Percentiles rank a stretch among this genome's conserved stretches.
Conservation (phyloP, 2,797 vertebrate species). For the Furcifer pardalis region DNA sequence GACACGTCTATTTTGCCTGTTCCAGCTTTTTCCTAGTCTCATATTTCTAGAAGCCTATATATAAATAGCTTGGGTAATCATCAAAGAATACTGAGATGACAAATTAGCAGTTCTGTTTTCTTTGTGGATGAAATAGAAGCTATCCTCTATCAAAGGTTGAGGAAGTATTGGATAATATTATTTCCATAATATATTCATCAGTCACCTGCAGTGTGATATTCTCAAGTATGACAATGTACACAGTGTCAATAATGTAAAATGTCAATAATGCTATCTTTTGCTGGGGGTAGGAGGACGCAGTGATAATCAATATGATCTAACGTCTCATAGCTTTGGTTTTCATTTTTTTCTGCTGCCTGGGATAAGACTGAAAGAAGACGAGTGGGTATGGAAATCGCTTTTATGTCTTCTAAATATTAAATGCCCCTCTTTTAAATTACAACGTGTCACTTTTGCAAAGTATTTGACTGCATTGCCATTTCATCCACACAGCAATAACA, state of each 20-base stretch:
- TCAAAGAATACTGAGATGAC: background rate
- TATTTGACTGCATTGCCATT: background rate
- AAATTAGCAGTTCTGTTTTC: background rate
- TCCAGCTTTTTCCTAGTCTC: too few species aligned
- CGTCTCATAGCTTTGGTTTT: background rate
- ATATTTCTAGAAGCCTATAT: background rate
- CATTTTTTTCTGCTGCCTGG: slow-evolving; percentile 21
- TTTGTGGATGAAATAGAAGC: background rate
- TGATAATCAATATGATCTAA: slow-evolving; percentile 8
- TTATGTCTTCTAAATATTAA: slow-evolving; percentile 24
- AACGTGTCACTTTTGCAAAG: slow-evolving; percentile 10
- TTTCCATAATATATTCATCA: slow-evolving; percentile 10
- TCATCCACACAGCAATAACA: slow-evolving; percentile 16
- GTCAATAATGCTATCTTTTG: background rate
- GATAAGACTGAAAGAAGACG: background rate
- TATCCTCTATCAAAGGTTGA: background rate
- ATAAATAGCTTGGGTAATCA: background rate
- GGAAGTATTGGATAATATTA: background rate
- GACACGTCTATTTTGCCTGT: too few species aligned
- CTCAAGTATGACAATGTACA: background rate
- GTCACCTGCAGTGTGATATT: accelerated
- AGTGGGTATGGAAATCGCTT: accelerated
- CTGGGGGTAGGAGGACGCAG: background rate
- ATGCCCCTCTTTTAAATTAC: slow-evolving; percentile 38
- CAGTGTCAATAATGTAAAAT: too few species aligned